phyloP scores from a whole-genome alignment of 2,888 invertebrate species.

The Euclidia mi region DNA sequence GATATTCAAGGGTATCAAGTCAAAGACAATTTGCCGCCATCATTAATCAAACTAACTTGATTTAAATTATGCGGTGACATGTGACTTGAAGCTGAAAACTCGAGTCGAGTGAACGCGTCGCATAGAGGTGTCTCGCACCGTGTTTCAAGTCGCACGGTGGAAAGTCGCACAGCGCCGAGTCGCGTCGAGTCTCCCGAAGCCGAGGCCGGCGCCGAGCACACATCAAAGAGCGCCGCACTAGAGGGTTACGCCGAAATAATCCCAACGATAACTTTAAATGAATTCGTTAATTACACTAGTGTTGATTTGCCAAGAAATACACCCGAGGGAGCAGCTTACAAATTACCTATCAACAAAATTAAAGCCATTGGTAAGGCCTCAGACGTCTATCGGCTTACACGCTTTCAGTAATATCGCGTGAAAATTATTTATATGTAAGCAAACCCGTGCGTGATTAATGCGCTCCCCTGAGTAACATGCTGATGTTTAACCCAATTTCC shows the following conservation, averaged over 20 bases:
- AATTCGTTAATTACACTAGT: slow-evolving; percentile 87
- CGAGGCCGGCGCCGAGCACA: slow-evolving; percentile 45
- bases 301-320: slow-evolving; percentile 83
- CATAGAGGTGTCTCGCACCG: too few relatives aligned
- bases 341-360: slow-evolving; percentile 85
- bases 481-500: slow-evolving; percentile 57
- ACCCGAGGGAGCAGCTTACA: slow-evolving; percentile 71
- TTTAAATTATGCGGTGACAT: slow-evolving; percentile 67
- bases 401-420: slow-evolving; percentile 61
- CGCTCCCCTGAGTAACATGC: slow-evolving; percentile 29
- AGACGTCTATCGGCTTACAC: slow-evolving; percentile 67
- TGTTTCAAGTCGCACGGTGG: slow-evolving; percentile 21
- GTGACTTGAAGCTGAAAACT: slow-evolving; percentile 62
- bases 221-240: slow-evolving; percentile 72
- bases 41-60: slow-evolving; percentile 74
- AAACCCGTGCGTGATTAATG: slow-evolving; percentile 61
- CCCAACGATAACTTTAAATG: slow-evolving; percentile 81
- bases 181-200: slow-evolving; percentile 17
- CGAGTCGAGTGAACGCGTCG: slow-evolving; percentile 33
- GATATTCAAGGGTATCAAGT: slow-evolving; percentile 31
- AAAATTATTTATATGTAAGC: slow-evolving; percentile 66
- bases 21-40: slow-evolving; percentile 52
- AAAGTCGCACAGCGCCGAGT: slow-evolving; percentile 25
- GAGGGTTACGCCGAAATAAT: slow-evolving; percentile 64
- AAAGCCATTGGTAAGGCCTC: slow-evolving; percentile 72